Evolutionary conservation across 2,797 vertebrate genomes (phyloP), one percentile per base, ranked within the genome.

Genomic region (Clarias fuscus): DNA sequence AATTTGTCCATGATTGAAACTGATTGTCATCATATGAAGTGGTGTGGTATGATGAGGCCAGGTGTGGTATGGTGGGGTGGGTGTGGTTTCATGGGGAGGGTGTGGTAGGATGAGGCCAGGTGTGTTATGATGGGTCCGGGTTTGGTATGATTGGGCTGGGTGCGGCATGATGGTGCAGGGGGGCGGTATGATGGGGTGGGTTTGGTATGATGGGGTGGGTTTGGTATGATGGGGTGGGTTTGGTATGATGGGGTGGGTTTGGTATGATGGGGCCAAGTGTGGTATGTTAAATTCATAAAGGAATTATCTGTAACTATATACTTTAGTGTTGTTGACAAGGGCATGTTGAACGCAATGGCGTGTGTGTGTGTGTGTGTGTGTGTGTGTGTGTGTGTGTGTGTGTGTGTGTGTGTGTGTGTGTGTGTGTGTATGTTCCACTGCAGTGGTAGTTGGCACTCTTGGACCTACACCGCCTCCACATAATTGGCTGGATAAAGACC

Each of bases 401-500:
- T 75, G 70, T 84, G 83, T 62, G 56, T 75, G 70, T 75, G 83
- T 84, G 72, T 68, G 62, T 84, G 83, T 24, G 59, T 37, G 83
- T 77, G 83, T 77, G 61, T 58, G 65, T 71, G 53, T 71, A 24
- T 72, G 37, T 27, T 18, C 40, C 33, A 58, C 33, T 17, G 4
- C 15, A 22, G 33, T 73, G 56, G 20, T n/a, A n/a, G 53, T 14
- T 84, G 56, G 58, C 24, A 5, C 37, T 65, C 17, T 33, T 70
- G 62, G 70, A 72, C 33, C 65, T 95, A 95, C 89, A 95, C 94
- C 85, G 92, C 90, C 86, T 95, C 94, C 0, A 96, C 95, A 2
- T 96, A 96, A 91, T 96, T 96, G 71, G 95, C 95, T 0, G 95
- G 95, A 89, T 96, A 96, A 75, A 96, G 94, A 48, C 95, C 95